Conservation (phyloP, 2,113 vertebrate species). For the Oostethus manadensis region DNA sequence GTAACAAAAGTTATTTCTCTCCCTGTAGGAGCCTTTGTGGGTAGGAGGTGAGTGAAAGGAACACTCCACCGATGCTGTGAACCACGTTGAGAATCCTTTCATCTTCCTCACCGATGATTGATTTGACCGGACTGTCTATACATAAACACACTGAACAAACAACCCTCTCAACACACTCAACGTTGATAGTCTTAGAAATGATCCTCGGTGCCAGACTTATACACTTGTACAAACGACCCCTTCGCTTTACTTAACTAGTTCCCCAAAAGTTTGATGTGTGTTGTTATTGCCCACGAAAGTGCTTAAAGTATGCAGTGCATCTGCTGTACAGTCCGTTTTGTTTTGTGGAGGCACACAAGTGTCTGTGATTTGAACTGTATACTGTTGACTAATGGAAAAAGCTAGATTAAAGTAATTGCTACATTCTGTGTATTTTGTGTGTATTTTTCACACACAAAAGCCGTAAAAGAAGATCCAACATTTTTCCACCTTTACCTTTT, state of each 20-base stretch:
- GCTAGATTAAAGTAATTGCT: conserved; percentile 73
- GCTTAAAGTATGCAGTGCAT: conserved; percentile 60
- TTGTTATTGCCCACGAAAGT: conserved; percentile 55
- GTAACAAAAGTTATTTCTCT: neutral
- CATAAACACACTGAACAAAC: conserved; percentile 42
- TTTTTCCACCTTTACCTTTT: too few relatives aligned
- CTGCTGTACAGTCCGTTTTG: conserved; percentile 75
- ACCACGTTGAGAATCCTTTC: conserved; percentile 48
- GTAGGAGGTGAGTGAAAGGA: conserved; percentile 39
- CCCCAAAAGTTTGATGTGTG: conserved; percentile 57
- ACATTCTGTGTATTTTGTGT: conserved; percentile 33
- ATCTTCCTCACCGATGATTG: conserved; percentile 63
- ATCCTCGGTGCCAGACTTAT: conserved; percentile 16
- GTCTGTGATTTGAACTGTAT: conserved; percentile 78
- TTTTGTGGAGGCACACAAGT: conserved; percentile 75
- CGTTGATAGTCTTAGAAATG: neutral
- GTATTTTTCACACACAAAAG: neutral
- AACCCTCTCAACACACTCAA: conserved; percentile 19
- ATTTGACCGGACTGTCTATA: conserved; percentile 71
- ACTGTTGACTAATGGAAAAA: conserved; percentile 76
- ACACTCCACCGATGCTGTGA: conserved; percentile 62
- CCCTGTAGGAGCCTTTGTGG: conserved; percentile 34
- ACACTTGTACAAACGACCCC: conserved; percentile 36
- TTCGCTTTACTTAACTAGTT: conserved; percentile 61
- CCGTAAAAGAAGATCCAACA: too few relatives aligned